phyloP scores from a whole-genome alignment of 2,888 invertebrate species.

The Lasioglossum villosulum region DNA sequence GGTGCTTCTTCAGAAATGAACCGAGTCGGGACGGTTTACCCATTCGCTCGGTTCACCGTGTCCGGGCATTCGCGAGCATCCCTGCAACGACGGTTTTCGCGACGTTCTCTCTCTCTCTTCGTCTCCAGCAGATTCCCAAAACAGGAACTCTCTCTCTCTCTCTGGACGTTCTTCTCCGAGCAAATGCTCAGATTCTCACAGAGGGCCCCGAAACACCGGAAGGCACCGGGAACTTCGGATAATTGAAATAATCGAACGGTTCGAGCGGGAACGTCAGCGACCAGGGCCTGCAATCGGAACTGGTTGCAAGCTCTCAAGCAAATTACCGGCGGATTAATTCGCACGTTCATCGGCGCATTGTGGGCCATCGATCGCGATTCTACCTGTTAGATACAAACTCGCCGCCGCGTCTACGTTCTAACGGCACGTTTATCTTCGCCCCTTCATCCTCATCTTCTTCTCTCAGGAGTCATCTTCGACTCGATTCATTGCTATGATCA shows the following conservation, averaged over 20 bases:
- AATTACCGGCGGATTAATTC: slow-evolving; percentile 73
- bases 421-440: no score
- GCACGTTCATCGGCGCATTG: slow-evolving; percentile 70
- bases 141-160: not conserved
- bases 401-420: slow-evolving; percentile 25
- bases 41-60: slow-evolving; percentile 17
- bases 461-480: no score
- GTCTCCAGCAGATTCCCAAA: not conserved
- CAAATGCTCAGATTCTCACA: not conserved
- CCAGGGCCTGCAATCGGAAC: slow-evolving; percentile 30
- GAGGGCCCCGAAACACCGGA: not conserved
- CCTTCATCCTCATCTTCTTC: no score
- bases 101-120: not conserved
- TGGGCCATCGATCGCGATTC: slow-evolving; percentile 75
- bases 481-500: no score
- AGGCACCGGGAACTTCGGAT: slow-evolving; percentile 26
- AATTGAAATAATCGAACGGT: slow-evolving; percentile 43
- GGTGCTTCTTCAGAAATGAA: slow-evolving; percentile 50
- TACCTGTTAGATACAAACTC: slow-evolving; percentile 68
- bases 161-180: not conserved
- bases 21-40: slow-evolving; percentile 29
- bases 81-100: not conserved
- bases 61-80: slow-evolving; percentile 24
- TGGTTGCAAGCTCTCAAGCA: slow-evolving; percentile 51
- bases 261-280: not conserved